Percentiles rank a stretch among this genome's conserved stretches.
These are phyloP conservation scores for Indicator maculatus DNA, from an alignment of 2,113 vertebrate species.

Conservation along the genomic window DNA sequence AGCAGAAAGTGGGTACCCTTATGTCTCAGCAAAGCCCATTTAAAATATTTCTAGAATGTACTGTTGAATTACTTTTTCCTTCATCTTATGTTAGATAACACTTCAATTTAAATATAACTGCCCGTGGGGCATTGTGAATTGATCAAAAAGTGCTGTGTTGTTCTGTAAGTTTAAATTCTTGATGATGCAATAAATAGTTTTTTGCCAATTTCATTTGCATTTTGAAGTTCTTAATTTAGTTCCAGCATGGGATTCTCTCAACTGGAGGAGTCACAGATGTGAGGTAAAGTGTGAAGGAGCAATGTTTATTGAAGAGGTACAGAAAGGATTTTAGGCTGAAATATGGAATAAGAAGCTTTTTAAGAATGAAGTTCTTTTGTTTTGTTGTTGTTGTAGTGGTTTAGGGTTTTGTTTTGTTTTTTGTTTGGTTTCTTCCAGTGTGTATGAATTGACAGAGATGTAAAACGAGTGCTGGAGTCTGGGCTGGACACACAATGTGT, in stretches of 20 bases:
- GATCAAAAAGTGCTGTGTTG: slow-evolving; percentile 20
- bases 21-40: slow-evolving; percentile 46
- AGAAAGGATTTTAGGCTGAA: slow-evolving; percentile 34
- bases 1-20: slow-evolving; percentile 38
- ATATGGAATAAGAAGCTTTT: slow-evolving; percentile 26
- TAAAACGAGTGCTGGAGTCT: slow-evolving; percentile 49
- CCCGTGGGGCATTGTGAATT: slow-evolving; percentile 1
- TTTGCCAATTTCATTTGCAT: slow-evolving; percentile 32
- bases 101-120: slow-evolving; percentile 67
- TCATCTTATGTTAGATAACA: slow-evolving; percentile 67
- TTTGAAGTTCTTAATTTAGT: slow-evolving; percentile 58
- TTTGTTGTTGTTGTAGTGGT: too few species aligned
- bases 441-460: slow-evolving; percentile 35
- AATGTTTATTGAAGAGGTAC: not conserved
- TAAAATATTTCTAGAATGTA: slow-evolving; percentile 36
- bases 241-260: slow-evolving; percentile 2
- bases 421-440: not conserved
- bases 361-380: slow-evolving; percentile 27
- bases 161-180: slow-evolving; percentile 50
- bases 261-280: not conserved
- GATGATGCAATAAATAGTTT: slow-evolving; percentile 45
- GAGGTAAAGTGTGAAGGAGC: slow-evolving; percentile 2
- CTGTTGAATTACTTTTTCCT: slow-evolving; percentile 47
- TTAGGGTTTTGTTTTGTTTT: too few species aligned
- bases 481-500: not conserved